Base-by-base conservation (phyloP, 1,140 invertebrate genomes). In the Stenopsyche tienmushanensis region DNA sequence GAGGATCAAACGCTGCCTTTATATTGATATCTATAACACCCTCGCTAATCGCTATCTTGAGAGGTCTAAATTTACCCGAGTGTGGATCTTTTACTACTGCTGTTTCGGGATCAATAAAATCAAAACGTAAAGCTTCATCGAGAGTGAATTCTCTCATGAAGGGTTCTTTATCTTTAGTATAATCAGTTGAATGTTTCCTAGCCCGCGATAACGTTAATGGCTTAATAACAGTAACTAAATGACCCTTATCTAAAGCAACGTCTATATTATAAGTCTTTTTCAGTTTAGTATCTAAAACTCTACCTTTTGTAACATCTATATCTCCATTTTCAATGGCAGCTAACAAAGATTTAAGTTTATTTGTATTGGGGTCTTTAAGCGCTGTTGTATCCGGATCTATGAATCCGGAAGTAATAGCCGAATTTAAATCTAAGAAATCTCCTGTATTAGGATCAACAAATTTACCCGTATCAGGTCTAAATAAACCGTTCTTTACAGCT, bases 271-370 rank as follows among this genome's bases (percentile, higher is more conserved):
- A 88, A 0, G 82, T 79, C 49, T 86, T 85, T 73, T 88, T 90
- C 1, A 88, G 87, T 75, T 91, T 88, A 0, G 87, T 84, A 80
- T 95, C 92, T 29, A 88, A 82, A 47, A 95, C 88, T 44, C 84
- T 82, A 54, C 93, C 92, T 72, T 86, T 89, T 0, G 80, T 72
- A 3, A 89, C 82, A 76, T 95, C 89, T 26, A 96, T 85, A 53
- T 89, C 86, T 24, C 90, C 91, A 71, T 91, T 89, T 67, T 90
- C 85, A 64, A 96, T 90, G 9, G 91, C 92, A 25, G 84, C 77
- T 9, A 82, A 71, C 1, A 96, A 73, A 5, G 90, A 85, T 74
- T 91, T 88, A 45, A 91, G 83, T 67, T 86, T 85, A 52, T 88
- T 88, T 9, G 86, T 89, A 0, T 84, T 77, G 18, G 87, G 85